Evolutionary conservation across 2,797 vertebrate genomes (phyloP), one percentile per base, ranked within the genome.

Genomic region (Sebastolobus altivelis): DNA sequence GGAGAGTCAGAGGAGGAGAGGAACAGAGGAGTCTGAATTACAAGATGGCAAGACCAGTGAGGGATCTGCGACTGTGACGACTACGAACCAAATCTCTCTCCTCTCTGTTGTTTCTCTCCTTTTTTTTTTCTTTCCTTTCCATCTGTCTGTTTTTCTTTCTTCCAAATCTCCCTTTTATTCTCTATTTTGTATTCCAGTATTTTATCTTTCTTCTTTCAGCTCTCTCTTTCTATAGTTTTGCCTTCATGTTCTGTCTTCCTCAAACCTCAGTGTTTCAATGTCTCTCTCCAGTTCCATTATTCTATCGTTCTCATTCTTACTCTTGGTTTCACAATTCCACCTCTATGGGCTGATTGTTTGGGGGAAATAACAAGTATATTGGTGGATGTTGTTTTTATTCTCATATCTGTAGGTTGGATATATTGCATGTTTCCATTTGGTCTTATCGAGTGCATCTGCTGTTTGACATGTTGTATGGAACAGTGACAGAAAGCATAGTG

Each of bases 31-130:
- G 62, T 58, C 74, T 79, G 77, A 84, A 76, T 76, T 76, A 80
- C 73, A 82, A 86, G 82, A 91, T 91, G 76, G 83, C 78, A 82
- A 72, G 52, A 81, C 38, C 84, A 83, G 83, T 66, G 67, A 85
- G 77, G 63, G 72, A 83, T 79, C 56, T 86, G 71, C 67, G 43
- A 62, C 79, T 76, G 71, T 87, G 72, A 74, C 29, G n/a, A 79
- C 76, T 52, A 75, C 33, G 73, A 88, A 84, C 65, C 59, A 22
- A 56, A 65, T 75, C 33, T 77, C 66, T 74, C 25, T 75, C 33
- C 56, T 72, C 69, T 80, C 49, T 75, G 46, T 59, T 72, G 38
- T 59, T 38, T 29, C 0, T 31, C 22, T 62, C 6, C 46, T 25
- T 25, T 46, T 46, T 54, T 76, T 67, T 68, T 71, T 56, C 65